Conservation (phyloP, 2,797 vertebrate species). For the Sebastes minor region DNA sequence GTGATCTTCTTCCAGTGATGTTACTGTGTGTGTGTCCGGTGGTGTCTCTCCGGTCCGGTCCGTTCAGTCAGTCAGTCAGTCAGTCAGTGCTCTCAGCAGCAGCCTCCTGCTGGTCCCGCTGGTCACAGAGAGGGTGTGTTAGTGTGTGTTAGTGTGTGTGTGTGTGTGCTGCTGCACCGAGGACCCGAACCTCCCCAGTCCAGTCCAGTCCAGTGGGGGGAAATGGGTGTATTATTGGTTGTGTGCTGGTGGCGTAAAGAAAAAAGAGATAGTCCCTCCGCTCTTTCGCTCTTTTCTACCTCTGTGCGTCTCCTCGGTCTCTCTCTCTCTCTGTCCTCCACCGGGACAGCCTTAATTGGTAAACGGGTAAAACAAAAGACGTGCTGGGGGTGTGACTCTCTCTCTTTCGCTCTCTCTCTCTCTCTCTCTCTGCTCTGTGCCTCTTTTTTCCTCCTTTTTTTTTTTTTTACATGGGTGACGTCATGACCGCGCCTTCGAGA, state of each 20-base stretch:
- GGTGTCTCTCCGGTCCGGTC: constrained; percentile 27
- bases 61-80: not conserved
- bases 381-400: constrained; percentile 62
- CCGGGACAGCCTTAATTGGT: constrained; percentile 88
- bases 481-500: constrained; percentile 83
- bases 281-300: constrained; percentile 69
- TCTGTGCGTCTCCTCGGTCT: constrained; percentile 24
- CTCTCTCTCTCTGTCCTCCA: constrained; percentile 39
- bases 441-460: not conserved
- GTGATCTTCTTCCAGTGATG: not conserved
- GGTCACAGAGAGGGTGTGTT: constrained; percentile 26
- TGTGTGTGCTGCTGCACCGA: constrained; percentile 24
- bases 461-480: constrained; percentile 68
- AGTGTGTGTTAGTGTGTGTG: not conserved
- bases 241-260: constrained; percentile 43
- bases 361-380: constrained; percentile 82
- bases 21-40: constrained; percentile 1
- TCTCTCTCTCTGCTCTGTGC: not conserved
- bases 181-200: constrained; percentile 71
- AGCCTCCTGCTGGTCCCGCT: constrained; percentile 33
- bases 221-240: constrained; percentile 54
- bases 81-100: constrained; percentile 35
- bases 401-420: constrained; percentile 8
- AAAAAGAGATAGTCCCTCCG: constrained; percentile 67
- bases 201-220: constrained; percentile 42